Base-by-base conservation (phyloP, 2,888 invertebrate genomes). In the Patella depressa region DNA sequence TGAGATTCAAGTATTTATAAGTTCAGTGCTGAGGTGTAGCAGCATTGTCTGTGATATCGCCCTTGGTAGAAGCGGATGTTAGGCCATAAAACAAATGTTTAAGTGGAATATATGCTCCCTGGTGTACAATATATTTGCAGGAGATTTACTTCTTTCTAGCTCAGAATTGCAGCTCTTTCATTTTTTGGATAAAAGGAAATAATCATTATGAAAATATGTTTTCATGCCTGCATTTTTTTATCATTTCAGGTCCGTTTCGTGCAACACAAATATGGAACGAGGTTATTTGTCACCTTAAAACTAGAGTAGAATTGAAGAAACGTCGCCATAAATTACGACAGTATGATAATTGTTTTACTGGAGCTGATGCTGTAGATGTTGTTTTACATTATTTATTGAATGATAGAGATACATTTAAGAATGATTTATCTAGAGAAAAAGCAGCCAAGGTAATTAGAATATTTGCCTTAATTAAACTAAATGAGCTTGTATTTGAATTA, bases 181-280 rank as follows among this genome's bases (percentile, higher is more conserved):
- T 19, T 19, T 24, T 9, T 24, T 65, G 9, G 11, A 65, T 65
- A 19, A 19, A 2, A 19, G 24, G 9, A n/a, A 19, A 15, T 19
- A 19, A 2, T n/a, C 19, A 9, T 19, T 59, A 59, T 19, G 11
- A 19, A 65, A 19, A 11, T 19, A 19, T 11, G 12, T 65, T 12
- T 24, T 65, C 19, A 19, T 24, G 24, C 11, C 19, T 9, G 3
- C 54, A 9, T 15, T 45, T 34, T 17, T 24, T 19, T 69, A 3
- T 71, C 19, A 72, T 79, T 83, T 17, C 80, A 89, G 89, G 88
- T 73, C 89, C 89, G 54, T 89, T 89, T 78, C 80, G 85, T 74
- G 90, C 90, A 7, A 90, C 90, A 55, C 88, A 89, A 82, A 88
- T 90, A 53, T 90, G 90, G 90, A 89, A 90, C 82, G 88, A 89